Conservation (phyloP, 2,888 invertebrate genomes). For the Cremastobaeus sp. region DNA sequence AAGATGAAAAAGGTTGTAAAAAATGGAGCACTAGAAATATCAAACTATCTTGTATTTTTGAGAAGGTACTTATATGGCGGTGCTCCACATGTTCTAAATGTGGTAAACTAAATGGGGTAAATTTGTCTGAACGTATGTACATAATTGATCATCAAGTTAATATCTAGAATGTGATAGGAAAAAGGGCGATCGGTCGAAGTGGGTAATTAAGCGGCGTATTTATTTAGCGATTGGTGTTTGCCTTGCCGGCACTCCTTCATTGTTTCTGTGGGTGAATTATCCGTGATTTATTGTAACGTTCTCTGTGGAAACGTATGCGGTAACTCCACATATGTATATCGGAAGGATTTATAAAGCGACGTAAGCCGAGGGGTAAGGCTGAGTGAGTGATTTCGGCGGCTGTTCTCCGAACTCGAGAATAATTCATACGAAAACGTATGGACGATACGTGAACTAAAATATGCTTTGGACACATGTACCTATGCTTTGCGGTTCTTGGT, state of each 20-base stretch:
- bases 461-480: constrained; percentile 61
- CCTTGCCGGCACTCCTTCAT: constrained; percentile 47
- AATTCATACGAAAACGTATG: constrained; percentile 68
- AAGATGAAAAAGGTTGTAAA: no score
- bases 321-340: constrained; percentile 59
- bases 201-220: constrained; percentile 30
- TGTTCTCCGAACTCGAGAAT: constrained; percentile 67
- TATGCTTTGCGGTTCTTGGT: constrained; percentile 51
- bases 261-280: constrained; percentile 55
- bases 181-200: constrained; percentile 4
- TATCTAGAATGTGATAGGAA: no score
- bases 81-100: no score
- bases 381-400: constrained; percentile 68
- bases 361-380: constrained; percentile 52
- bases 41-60: no score
- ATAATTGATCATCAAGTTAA: no score
- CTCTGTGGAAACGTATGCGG: constrained; percentile 49
- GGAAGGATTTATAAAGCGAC: constrained; percentile 61
- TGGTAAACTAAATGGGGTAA: no score
- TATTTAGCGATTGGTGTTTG: constrained; percentile 48
- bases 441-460: constrained; percentile 65
- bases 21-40: no score
- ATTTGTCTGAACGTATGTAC: no score
- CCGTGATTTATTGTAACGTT: constrained; percentile 59
- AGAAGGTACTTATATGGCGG: no score